Percentiles rank a stretch among this genome's conserved stretches.
phyloP scores from a whole-genome alignment of 2,797 vertebrate species.

The Diplodus sargus region DNA sequence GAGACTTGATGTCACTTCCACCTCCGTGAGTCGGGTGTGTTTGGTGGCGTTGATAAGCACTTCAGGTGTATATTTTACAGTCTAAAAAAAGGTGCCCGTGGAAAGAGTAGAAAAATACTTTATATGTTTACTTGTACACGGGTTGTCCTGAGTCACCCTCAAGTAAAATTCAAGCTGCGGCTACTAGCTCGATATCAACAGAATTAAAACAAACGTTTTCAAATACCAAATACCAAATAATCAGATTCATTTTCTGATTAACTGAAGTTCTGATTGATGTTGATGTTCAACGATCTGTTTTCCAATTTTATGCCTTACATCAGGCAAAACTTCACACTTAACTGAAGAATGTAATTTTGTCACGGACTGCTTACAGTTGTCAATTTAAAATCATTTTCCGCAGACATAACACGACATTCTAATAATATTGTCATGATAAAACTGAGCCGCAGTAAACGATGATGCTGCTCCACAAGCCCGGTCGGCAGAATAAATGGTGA shows the following conservation, averaged over 20 bases:
- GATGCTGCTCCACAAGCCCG: too few relatives aligned
- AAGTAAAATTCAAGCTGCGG: neutral
- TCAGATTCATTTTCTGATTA: neutral
- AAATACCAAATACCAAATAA: neutral
- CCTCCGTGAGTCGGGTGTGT: constrained; percentile 30
- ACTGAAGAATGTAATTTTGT: neutral
- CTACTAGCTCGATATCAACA: neutral
- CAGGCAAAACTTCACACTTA: neutral
- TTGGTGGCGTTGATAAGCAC: constrained; percentile 37
- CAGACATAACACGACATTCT: neutral
- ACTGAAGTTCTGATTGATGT: neutral
- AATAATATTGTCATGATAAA: neutral
- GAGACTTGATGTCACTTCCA: constrained; percentile 53
- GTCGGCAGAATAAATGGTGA: too few relatives aligned
- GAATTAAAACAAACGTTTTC: neutral
- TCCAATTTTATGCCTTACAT: neutral
- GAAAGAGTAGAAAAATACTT: constrained; percentile 2
- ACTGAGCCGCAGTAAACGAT: too few relatives aligned
- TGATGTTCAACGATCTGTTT: neutral
- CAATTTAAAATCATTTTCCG: neutral
- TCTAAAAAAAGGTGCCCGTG: neutral
- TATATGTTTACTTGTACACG: neutral
- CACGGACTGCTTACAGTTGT: neutral
- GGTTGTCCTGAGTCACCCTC: neutral
- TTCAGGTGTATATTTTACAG: constrained; percentile 18